Evolutionary conservation across 2,113 vertebrate genomes (phyloP), one percentile per base, ranked within the genome.

Genomic region (Sinocyclocheilus grahami): DNA sequence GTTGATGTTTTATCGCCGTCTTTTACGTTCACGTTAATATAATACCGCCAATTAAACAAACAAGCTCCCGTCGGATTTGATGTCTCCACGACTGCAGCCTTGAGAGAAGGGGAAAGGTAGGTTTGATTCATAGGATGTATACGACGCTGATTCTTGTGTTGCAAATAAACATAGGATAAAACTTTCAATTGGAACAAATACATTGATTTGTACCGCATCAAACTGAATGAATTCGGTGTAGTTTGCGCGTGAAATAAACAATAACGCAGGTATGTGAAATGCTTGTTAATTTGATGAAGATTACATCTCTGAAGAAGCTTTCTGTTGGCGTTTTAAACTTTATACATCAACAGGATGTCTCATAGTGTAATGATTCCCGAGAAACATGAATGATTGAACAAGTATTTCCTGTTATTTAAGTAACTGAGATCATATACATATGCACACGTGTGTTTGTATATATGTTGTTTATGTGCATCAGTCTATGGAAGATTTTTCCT

Each of bases 51-150:
- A 82, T 11, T 1, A 65, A 48, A 48, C n/a, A 46, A 48, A 30
- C 4, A 27, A 5, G 7, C 62, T 67, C 14, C 14, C 39, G 39
- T 51, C 60, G 39, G 60, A 11, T 51, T 11, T 48, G 42, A 24
- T 30, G 42, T 20, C 13, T 82, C 37, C 5, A 6, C 39, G 24
- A 48, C 62, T 67, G 46, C 62, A 82, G 24, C 11, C 62, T 51
- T 51, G n/a, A 67, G 11, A 53, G 13, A 11, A 11, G 42, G 8
- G 42, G 42, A 42, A 42, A 42, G 79, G 79, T 82, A 82, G 79
- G 79, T 82, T 51, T 82, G 79, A 82, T 67, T 42, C 62, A 82
- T 1, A 30, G 0, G n/a, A 67, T 80, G 55, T 16, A 9, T 46
- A 33, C n/a, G 42, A 13, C 3, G 12, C 55, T 18, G 12, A n/a